Base-by-base conservation (phyloP, 1,140 invertebrate genomes). In the Elymnias hypermnestra region DNA sequence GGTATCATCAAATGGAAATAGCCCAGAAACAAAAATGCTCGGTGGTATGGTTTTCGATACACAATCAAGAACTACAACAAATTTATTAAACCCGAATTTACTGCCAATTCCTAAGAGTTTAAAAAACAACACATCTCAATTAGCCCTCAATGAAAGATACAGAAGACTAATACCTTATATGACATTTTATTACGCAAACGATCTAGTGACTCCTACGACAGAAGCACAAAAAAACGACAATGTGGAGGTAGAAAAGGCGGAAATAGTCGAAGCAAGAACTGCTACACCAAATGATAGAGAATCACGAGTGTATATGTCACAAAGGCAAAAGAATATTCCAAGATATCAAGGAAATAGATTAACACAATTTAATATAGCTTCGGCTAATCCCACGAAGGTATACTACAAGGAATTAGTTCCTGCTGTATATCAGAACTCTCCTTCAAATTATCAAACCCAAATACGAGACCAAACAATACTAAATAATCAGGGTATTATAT, bases 151-250 rank as follows among this genome's bases (percentile, higher is more conserved):
- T 46, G 90, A 93, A 76, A 87, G 94, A 25, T 92, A 92, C 61
- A 89, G 93, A 53, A 87, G 94, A 36, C 68, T 94, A 25, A 92
- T 95, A 63, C 94, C 93, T 1, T 94, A 94, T 65, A 93, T 93
- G 89, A 93, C 92, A 19, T 94, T 92, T 71, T 94, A 94, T 67
- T 86, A 92, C 10, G 88, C 91, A 1, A 91, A 91, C 44, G 89
- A 90, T 57, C 88, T 89, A 63, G 87, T 67, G 5, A 37, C 58
- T 8, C 66, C 82, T 21, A 66, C 67, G 8, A 66, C 63, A 9
- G 72, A 81, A 42, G 31, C 55, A 0, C 61, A 72, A 38, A 56
- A 52, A 15, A 38, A 59, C 15, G 77, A 70, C 35, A 69, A 72
- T 37, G 51, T 82, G 17, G 82, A 84, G 61, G 70, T 82, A 13